Percentiles rank a stretch among this genome's conserved stretches.
These are phyloP conservation scores for Myiotriccus ornatus DNA, from an alignment of 2,797 vertebrate species.

Conservation along the genomic window DNA sequence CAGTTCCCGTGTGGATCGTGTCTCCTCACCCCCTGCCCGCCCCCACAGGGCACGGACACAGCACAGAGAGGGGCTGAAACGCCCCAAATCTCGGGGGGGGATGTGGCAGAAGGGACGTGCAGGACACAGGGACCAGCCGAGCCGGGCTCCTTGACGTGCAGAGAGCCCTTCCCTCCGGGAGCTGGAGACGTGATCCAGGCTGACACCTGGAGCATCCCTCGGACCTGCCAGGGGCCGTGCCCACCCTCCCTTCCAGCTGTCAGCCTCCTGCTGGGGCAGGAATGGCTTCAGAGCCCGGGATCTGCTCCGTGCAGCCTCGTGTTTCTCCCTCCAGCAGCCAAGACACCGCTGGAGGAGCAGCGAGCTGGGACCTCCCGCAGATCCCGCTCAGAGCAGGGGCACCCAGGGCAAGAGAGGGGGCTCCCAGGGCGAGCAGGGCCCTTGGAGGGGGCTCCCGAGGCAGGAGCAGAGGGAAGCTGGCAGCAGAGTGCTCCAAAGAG, in stretches of 20 bases:
- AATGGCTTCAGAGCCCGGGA: not conserved
- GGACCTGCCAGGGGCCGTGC: not conserved
- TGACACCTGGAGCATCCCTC: not conserved
- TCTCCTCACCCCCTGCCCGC: not conserved
- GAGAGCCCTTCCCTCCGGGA: not conserved
- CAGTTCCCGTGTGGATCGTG: accelerated
- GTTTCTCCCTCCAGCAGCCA: not conserved
- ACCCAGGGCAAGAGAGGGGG: not conserved
- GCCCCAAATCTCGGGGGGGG: not conserved
- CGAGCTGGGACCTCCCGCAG: not conserved
- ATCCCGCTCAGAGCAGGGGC: not conserved
- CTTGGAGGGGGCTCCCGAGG: not conserved
- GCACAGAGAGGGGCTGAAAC: not conserved
- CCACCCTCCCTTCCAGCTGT: not conserved
- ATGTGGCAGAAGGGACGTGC: not conserved
- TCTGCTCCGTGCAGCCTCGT: not conserved
- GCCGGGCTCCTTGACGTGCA: not conserved
- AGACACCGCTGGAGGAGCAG: not conserved
- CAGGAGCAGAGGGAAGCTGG: not conserved
- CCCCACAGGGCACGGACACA: not conserved
- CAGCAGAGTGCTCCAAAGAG: not conserved
- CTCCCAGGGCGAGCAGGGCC: not conserved
- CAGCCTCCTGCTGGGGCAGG: not conserved
- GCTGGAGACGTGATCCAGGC: not conserved
- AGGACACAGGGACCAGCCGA: not conserved